Evolutionary conservation across 2,797 vertebrate genomes (phyloP).

Genomic region (Apogon hyalosoma): DNA sequence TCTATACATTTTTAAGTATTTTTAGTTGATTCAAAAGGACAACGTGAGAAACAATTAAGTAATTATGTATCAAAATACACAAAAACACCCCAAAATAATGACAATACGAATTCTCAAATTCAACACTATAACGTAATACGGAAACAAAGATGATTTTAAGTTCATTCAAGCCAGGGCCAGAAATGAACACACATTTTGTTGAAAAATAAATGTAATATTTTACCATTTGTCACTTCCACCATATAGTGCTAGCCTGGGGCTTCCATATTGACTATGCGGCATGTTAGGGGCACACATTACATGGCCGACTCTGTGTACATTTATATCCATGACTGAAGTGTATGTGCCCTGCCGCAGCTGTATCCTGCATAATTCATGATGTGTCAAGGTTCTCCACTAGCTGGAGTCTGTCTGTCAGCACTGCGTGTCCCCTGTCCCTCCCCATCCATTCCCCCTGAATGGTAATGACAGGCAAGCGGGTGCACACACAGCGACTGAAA

Average conservation of each 20-base stretch:
- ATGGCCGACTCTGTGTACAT: slow-evolving; percentile 64
- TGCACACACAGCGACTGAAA: neutral
- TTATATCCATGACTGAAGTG: slow-evolving; percentile 75
- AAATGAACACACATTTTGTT: slow-evolving; percentile 23
- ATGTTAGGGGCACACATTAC: slow-evolving; percentile 72
- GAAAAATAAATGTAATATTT: slow-evolving; percentile 45
- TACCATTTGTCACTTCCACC: slow-evolving; percentile 24
- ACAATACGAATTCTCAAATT: neutral
- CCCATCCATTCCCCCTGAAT: slow-evolving; percentile 61
- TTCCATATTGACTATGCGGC: slow-evolving; percentile 35
- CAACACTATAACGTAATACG: neutral
- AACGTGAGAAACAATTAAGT: too few relatives aligned
- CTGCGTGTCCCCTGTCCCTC: slow-evolving; percentile 65
- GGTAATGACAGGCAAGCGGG: slow-evolving; percentile 59
- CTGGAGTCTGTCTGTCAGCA: slow-evolving; percentile 75
- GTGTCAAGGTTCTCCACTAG: slow-evolving; percentile 73
- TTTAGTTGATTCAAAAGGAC: too few relatives aligned
- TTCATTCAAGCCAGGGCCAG: slow-evolving; percentile 1
- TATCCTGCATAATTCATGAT: slow-evolving; percentile 78
- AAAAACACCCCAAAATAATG: too few relatives aligned
- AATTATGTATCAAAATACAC: too few relatives aligned
- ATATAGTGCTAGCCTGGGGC: slow-evolving; percentile 42
- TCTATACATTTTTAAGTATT: too few relatives aligned
- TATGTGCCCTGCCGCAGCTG: slow-evolving; percentile 61
- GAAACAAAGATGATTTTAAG: slow-evolving; percentile 9